Evolutionary conservation across 1,140 invertebrate species (phyloP), one percentile per base, ranked within the genome.

Genomic region (Zaprionus gabonicus): DNA sequence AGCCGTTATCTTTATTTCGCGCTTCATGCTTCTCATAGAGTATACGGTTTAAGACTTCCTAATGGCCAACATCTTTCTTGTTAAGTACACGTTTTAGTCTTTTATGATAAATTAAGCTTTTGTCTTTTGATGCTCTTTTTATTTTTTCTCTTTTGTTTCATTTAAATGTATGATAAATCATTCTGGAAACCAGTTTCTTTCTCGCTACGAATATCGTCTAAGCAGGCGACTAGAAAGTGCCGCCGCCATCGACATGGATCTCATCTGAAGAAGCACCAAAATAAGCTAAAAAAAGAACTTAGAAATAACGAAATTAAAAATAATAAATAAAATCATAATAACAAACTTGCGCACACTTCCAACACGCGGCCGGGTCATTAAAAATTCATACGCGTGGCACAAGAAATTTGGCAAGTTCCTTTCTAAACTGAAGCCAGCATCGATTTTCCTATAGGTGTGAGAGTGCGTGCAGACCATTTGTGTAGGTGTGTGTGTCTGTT

Each of bases 161-260:
- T 81, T 90, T 82, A 90, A 90, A 90, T 82, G 82, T 82, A 91
- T 85, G 85, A 90, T 90, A 90, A 90, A 90, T 90, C 85, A 90
- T 90, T 90, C 68, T 68, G 70, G 64, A 90, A 90, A 90, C 85
- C 86, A 68, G 85, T 90, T 88, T 73, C 69, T 75, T 69, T 80
- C 71, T 79, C 76, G 51, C 84, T 74, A 44, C 69, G 67, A 74
- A 73, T 73, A 49, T 67, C 60, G 71, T 49, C 63, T 59, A 62
- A 71, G 62, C 57, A 38, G 17, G 25, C 71, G 58, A 84, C 85
- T 88, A 88, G 85, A 88, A 88, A 88, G 85, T 88, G 85, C 81
- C 85, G 85, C 81, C 85, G 76, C 75, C 84, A 79, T 70, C 71
- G 57, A 71, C 60, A 71, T 80, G 68, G 56, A 85, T 71, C 82